A percentile compares a stretch with the other conserved stretches of the same genome.
Conservation (phyloP, 2,113 vertebrate genomes). For the Cottus gobio region DNA sequence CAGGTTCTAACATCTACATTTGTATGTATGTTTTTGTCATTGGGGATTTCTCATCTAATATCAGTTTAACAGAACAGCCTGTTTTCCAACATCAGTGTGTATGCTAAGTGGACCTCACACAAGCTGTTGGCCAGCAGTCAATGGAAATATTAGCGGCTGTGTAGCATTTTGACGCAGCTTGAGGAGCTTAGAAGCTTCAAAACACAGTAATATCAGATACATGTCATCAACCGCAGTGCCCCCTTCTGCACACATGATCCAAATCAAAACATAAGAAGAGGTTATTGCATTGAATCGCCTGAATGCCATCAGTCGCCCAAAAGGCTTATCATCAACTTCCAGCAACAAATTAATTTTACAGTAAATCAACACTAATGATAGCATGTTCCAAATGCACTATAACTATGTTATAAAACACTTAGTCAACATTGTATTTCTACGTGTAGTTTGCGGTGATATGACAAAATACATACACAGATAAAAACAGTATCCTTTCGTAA, state of each 20-base stretch:
- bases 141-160: slow-evolving; percentile 31
- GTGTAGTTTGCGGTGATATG: background rate
- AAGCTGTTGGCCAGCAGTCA: slow-evolving; percentile 43
- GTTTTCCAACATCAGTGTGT: slow-evolving; percentile 40
- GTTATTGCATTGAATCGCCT: background rate
- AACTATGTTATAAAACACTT: background rate
- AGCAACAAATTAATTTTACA: background rate
- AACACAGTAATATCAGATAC: slow-evolving; percentile 14
- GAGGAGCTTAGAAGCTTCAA: slow-evolving; percentile 9
- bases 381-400: background rate
- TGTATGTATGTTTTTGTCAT: slow-evolving; percentile 7
- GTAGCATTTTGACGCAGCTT: slow-evolving; percentile 14
- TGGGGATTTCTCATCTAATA: slow-evolving; percentile 13
- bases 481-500: background rate
- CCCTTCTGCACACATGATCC: background rate
- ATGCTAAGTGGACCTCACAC: slow-evolving; percentile 48
- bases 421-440: background rate
- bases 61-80: slow-evolving; percentile 44
- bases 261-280: background rate
- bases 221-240: slow-evolving; percentile 20
- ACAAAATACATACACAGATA: background rate
- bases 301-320: background rate
- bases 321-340: background rate
- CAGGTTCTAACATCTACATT: slow-evolving; percentile 1
- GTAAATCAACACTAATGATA: background rate